Percentiles rank a stretch among this genome's conserved stretches.
Evolutionary conservation across 2,113 vertebrate species (phyloP).

Genomic region (Toxotes chatareus): DNA sequence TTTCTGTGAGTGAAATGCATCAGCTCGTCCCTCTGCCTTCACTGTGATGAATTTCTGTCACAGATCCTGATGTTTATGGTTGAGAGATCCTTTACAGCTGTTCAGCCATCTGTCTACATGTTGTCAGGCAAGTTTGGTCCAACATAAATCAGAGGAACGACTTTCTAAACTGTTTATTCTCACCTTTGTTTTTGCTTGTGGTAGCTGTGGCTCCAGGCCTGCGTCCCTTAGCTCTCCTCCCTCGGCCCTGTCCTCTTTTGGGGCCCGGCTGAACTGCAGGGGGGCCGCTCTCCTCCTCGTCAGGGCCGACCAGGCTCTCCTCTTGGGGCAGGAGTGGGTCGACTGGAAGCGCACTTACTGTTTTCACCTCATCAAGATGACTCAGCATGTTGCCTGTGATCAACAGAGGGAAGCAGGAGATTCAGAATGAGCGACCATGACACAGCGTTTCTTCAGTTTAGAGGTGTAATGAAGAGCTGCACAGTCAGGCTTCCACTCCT

Average conservation of each 20-base stretch:
- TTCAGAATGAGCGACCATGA: neutral
- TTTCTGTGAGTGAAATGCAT: neutral
- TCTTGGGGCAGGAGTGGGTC: slow-evolving; percentile 75
- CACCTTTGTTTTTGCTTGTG: slow-evolving; percentile 82
- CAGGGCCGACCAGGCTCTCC: slow-evolving; percentile 48
- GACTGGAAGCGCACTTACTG: slow-evolving; percentile 39
- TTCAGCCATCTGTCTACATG: neutral
- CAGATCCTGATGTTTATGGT: neutral
- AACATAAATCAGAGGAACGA: neutral
- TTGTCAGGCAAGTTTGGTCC: neutral
- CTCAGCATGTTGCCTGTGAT: slow-evolving; percentile 86
- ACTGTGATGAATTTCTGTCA: neutral
- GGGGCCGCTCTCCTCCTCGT: slow-evolving; percentile 39
- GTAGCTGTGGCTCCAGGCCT: slow-evolving; percentile 75
- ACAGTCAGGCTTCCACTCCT: neutral
- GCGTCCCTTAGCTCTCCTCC: slow-evolving; percentile 86
- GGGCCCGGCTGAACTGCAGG: slow-evolving; percentile 63
- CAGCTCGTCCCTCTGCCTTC: neutral
- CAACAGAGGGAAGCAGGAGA: neutral
- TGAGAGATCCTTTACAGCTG: neutral
- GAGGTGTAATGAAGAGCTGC: neutral
- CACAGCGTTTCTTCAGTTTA: neutral
- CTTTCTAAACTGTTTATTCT: slow-evolving; percentile 33
- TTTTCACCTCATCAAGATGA: slow-evolving; percentile 85
- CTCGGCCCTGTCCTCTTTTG: slow-evolving; percentile 85